Evolutionary conservation across 2,888 invertebrate species (phyloP), one percentile per base, ranked within the genome.

Genomic region (Drosophila multiciliata): DNA sequence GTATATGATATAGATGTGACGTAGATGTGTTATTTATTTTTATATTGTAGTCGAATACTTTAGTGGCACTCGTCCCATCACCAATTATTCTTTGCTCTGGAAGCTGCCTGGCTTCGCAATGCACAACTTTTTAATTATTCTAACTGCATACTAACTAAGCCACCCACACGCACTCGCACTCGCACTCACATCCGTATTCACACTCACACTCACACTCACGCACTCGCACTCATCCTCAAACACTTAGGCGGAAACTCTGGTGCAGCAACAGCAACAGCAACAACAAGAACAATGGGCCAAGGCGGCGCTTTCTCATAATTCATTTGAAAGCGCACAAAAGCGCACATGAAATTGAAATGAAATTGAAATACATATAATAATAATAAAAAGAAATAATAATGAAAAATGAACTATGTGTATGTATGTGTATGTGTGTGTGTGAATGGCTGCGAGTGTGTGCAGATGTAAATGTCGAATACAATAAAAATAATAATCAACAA

Each of bases 401-500:
- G 78, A 83, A 75, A 81, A 82, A 78, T 72, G 78, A 78, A 76
- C 71, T 71, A 38, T 59, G 49, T 45, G 29, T 66, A 29, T 29
- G 29, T 6, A 6, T 29, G 52, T 33, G 35, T 57, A n/a, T 55
- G 38, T 50, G 26, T 53, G 33, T 33, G 38, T 45, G 33, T 53
- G 36, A 54, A 20, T 45, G 32, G 40, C 26, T 54, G 26, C 35
- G 54, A 38, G 42, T 57, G 59, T 63, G 33, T 76, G 73, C 78
- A 73, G 82, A 82, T 84, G 83, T 80, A 78, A 84, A 78, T 82
- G 74, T 73, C 74, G 84, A 84, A 85, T 85, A 85, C 84, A 85
- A 87, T 85, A 82, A 81, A 83, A 84, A 84, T 84, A 87, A 85
- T 85, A 85, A 85, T 83, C 83, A 85, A 87, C 84, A 84, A 87